Base-by-base conservation (phyloP, 2,797 vertebrate genomes). In the Garrulus glandarius region DNA sequence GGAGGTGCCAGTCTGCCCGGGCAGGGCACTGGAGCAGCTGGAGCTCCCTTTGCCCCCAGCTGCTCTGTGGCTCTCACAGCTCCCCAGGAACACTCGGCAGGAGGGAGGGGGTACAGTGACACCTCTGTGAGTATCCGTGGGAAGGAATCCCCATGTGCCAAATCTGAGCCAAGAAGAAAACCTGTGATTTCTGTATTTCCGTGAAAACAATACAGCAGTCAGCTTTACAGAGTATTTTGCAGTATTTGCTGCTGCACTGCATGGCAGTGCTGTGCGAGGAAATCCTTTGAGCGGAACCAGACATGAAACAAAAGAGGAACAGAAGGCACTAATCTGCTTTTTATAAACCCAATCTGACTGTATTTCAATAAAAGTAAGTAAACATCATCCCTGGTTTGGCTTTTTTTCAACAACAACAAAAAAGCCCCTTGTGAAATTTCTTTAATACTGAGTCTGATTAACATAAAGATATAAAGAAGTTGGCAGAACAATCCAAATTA, bases 231-330 rank as follows among this genome's bases (percentile, higher is more conserved):
- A 70, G 0, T 19, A 13, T 4, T 77, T 13, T 81, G 65, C 53
- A 70, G 13, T 74, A 39, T 85, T 49, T 76, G 56, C 39, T 32
- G 30, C 36, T 34, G 17, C 0, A 1, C 30, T 59, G 24, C 36
- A n/a, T 4, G 39, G 68, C 39, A 83, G 32, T 1, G 1, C 18
- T 50, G 39, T 12, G 36, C 14, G 43, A 70, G 20, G 63, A 87
- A 80, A 76, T 13, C 27, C 60, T 47, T 30, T 7, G 17, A 88
- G 41, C n/a, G 39, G 80, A 88, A 81, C 32, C 27, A 70, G 60
- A 71, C 65, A 18, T 8, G 47, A 84, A 96, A 74, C 60, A 84
- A 84, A 77, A 86, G 84, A 88, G 52, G 61, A 83, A 92, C 86
- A 92, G 80, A 93, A 81, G 61, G 72, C 65, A 84, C 19, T 50